Evolutionary conservation across 2,888 invertebrate species (phyloP).

Genomic region (Dolomedes plantarius): DNA sequence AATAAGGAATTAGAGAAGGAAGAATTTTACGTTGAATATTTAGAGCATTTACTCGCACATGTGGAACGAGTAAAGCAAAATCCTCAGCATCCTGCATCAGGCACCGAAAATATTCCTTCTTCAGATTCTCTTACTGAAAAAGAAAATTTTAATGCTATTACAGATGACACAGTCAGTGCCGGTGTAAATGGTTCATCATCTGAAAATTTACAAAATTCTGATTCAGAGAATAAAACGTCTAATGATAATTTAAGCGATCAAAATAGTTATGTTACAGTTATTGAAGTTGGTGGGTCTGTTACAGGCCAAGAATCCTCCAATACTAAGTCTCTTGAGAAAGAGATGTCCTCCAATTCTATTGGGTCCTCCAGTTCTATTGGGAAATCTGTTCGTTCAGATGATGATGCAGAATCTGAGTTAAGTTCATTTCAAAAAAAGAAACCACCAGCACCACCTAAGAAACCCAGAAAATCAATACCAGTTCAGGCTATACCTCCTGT

Average conservation of each 20-base stretch:
- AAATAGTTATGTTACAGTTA: slow-evolving; percentile 68
- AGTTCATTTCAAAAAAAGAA: slow-evolving; percentile 59
- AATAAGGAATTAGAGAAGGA: slow-evolving; percentile 92
- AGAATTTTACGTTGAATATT: slow-evolving; percentile 91
- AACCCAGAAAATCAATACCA: slow-evolving; percentile 61
- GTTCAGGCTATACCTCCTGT: slow-evolving; percentile 59
- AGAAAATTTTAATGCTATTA: no score
- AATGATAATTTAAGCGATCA: slow-evolving; percentile 32
- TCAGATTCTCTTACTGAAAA: neutral
- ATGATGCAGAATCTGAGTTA: slow-evolving; percentile 8
- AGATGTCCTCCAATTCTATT: neutral
- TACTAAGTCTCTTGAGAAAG: neutral
- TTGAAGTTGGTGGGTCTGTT: slow-evolving; percentile 63
- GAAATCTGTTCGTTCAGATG: neutral
- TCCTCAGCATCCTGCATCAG: slow-evolving; percentile 20
- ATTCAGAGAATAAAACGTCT: slow-evolving; percentile 16
- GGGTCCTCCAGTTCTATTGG: no score
- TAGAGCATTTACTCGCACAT: slow-evolving; percentile 89
- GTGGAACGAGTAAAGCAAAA: slow-evolving; percentile 76
- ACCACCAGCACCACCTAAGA: slow-evolving; percentile 70
- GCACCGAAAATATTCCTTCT: slow-evolving; percentile 11
- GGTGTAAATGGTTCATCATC: neutral
- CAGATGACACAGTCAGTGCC: neutral
- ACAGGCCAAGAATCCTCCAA: neutral
- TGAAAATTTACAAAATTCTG: slow-evolving; percentile 17